Evolutionary conservation across 2,888 invertebrate genomes (phyloP).

Genomic region (Bursaphelenchus okinawaensis): DNA sequence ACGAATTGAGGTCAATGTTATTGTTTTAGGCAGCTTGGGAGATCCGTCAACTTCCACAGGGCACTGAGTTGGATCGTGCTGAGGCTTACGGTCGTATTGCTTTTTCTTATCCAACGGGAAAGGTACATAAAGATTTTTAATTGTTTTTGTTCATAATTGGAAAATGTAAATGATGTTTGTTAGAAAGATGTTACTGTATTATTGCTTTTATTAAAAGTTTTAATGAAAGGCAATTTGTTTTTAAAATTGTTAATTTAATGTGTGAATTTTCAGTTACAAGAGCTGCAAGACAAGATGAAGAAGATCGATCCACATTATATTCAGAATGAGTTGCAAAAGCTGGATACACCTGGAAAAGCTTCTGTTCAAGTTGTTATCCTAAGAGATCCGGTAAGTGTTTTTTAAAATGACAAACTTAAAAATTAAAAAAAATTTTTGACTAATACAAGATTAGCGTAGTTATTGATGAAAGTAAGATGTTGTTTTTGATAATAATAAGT

Average conservation of each 20-base stretch:
- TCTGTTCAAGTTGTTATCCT: slow-evolving; percentile 90
- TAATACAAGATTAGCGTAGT: no score
- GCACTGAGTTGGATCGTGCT: slow-evolving; percentile 70
- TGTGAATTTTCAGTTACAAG: slow-evolving; percentile 66
- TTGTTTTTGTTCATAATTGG: not conserved
- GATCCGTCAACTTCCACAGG: slow-evolving; percentile 62
- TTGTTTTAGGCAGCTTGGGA: slow-evolving; percentile 66
- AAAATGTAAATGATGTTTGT: no score
- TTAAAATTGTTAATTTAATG: not conserved
- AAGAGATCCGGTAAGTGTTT: slow-evolving; percentile 74
- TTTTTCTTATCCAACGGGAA: slow-evolving; percentile 65
- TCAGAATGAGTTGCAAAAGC: slow-evolving; percentile 79
- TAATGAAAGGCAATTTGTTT: slow-evolving; percentile 1
- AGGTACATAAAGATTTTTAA: slow-evolving; percentile 1
- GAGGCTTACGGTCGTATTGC: slow-evolving; percentile 91
- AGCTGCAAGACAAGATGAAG: slow-evolving; percentile 71
- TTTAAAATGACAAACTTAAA: no score
- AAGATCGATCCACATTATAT: slow-evolving; percentile 69
- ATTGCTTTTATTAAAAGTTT: no score
- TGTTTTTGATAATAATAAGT: not conserved
- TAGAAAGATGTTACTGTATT: no score
- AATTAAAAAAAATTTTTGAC: no score
- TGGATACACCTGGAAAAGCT: slow-evolving; percentile 94
- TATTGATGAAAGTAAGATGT: no score
- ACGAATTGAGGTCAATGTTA: slow-evolving; percentile 13